phyloP scores from a whole-genome alignment of 1,140 invertebrate species.

The Sinonovacula constricta region DNA sequence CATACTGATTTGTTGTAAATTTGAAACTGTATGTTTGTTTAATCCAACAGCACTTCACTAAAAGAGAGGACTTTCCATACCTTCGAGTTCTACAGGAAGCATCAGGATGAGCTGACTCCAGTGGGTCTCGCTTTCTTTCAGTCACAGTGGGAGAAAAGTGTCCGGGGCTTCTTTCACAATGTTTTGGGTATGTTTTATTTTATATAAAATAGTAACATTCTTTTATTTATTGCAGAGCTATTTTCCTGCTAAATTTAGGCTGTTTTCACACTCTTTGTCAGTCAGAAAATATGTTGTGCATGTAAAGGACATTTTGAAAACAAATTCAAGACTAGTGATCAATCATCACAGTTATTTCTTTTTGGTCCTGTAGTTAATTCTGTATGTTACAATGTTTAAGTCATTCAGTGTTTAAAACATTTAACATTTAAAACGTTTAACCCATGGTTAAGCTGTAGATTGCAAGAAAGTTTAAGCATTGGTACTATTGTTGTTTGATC shows the following conservation, averaged over 20 bases:
- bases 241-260: neutral
- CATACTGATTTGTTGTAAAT: no score
- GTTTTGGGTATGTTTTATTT: slow-evolving; percentile 82
- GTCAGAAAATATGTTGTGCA: no score
- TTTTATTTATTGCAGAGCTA: no score
- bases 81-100: slow-evolving; percentile 90
- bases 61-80: slow-evolving; percentile 87
- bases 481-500: no score
- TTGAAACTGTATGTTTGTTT: slow-evolving; percentile 50
- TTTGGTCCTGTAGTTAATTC: neutral
- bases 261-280: neutral
- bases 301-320: neutral
- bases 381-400: no score
- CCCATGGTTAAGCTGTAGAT: no score
- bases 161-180: slow-evolving; percentile 91
- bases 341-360: neutral
- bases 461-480: no score
- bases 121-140: slow-evolving; percentile 96
- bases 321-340: neutral
- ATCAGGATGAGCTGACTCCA: slow-evolving; percentile 92
- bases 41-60: slow-evolving; percentile 74
- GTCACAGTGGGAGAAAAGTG: slow-evolving; percentile 90
- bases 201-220: no score
- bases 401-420: no score
- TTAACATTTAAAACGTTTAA: no score